Evolutionary conservation across 2,888 invertebrate genomes (phyloP), one percentile per base, ranked within the genome.

Genomic region (Diaphora mendica): DNA sequence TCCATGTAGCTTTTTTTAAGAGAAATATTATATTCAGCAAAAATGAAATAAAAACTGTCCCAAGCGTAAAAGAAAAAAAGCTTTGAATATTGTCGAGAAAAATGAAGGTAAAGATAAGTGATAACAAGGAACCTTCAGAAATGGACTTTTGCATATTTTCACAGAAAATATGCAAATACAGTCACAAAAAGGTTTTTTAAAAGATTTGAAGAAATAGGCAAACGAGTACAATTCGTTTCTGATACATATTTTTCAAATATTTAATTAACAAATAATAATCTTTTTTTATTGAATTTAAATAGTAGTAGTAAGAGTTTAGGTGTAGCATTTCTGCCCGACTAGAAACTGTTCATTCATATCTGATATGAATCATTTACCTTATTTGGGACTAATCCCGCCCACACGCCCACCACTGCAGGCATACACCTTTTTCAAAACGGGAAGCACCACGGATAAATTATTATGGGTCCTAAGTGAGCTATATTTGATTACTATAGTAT

Each of bases 91-190:
- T 72, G 71, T 68, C 76, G 70, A 75, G 73, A 79, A 70, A 79
- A 79, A 76, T 71, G 68, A 79, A 79, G 74, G 75, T 66, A 55
- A 79, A 77, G 77, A 68, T 39, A 78, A 70, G 64, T 76, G 66
- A 77, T 68, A 74, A 78, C 30, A 72, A 64, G 72, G 30, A 44
- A 79, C 65, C 64, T 44, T 74, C 64, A 71, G 71, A 72, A 79
- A 78, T 62, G 69, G 65, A 76, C 72, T 35, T 67, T 33, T 23
- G 67, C 68, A n/a, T n/a, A n/a, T n/a, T n/a, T n/a, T n/a, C n/a
- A n/a, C n/a, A n/a, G 77, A 72, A 73, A 76, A 79, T 75, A 75
- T 75, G 64, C 62, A 68, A 67, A 78, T 39, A 62, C 62, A 71
- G 64, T 17, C 51, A 51, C 68, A 55, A 65, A 51, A 65, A 20